Conservation (phyloP, 2,113 vertebrate genomes). For the Lasiurus borealis region DNA sequence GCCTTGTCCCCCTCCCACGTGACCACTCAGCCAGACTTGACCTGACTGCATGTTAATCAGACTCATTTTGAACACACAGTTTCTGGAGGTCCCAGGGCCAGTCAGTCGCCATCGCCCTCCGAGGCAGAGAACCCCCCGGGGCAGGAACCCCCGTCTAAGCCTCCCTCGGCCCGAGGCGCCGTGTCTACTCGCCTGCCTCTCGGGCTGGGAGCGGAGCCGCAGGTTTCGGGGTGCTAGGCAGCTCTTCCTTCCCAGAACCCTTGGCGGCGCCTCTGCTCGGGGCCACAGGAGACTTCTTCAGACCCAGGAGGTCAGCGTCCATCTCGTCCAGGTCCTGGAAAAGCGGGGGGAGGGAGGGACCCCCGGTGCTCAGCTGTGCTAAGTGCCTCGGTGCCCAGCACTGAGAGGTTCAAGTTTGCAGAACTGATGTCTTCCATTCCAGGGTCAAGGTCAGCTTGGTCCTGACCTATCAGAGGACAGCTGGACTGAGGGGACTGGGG, state of each 20-base stretch:
- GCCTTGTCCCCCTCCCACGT: too few relatives aligned
- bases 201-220: constrained; percentile 2
- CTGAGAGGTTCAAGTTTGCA: neutral
- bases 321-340: constrained; percentile 91
- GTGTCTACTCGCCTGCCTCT: constrained; percentile 58
- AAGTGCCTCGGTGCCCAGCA: fast-evolving
- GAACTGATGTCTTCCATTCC: neutral
- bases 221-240: neutral
- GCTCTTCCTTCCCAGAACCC: constrained; percentile 62
- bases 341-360: neutral
- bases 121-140: neutral
- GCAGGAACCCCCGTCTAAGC: neutral
- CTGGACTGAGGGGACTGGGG: neutral
- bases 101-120: neutral
- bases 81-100: too few relatives aligned
- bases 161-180: fast-evolving
- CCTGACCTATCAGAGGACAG: neutral
- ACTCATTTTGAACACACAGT: too few relatives aligned
- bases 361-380: neutral
- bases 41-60: too few relatives aligned
- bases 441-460: neutral
- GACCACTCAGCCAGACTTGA: too few relatives aligned
- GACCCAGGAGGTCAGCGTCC: constrained; percentile 90
- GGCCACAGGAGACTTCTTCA: constrained; percentile 83
- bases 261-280: constrained; percentile 80